Percentiles rank a stretch among this genome's conserved stretches.
phyloP scores from a whole-genome alignment of 2,888 invertebrate species.

The Noctua fimbriata region DNA sequence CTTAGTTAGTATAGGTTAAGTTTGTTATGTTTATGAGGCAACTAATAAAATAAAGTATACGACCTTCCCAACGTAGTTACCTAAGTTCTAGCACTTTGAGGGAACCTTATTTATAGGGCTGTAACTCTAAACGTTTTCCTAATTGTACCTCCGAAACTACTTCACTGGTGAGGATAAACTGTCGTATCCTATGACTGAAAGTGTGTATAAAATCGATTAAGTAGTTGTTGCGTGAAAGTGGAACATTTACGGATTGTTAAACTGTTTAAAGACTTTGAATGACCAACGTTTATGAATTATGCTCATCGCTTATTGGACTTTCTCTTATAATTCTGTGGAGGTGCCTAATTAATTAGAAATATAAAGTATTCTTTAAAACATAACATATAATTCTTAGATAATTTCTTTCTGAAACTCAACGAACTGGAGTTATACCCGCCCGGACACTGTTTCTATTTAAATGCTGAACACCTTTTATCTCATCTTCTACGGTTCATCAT shows the following conservation, averaged over 20 bases:
- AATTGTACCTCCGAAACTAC: constrained; percentile 16
- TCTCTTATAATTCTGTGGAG: neutral
- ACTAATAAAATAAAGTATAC: constrained; percentile 51
- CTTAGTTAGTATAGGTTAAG: constrained; percentile 10
- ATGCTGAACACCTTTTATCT: no score
- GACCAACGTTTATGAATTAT: neutral
- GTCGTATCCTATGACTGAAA: constrained; percentile 5
- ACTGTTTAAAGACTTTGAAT: constrained; percentile 7
- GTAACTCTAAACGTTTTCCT: constrained; percentile 37
- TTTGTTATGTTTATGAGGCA: constrained; percentile 38
- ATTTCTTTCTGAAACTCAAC: no score
- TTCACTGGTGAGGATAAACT: constrained; percentile 10
- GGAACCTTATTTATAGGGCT: constrained; percentile 31
- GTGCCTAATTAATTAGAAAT: neutral
- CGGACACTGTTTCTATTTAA: no score
- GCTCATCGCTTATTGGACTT: neutral
- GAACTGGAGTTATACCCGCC: no score
- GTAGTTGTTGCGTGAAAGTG: constrained; percentile 6
- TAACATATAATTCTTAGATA: no score
- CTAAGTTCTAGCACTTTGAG: constrained; percentile 17
- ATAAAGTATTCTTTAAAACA: neutral
- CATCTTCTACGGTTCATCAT: no score
- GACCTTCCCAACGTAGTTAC: constrained; percentile 26
- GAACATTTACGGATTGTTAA: neutral
- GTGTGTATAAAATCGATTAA: constrained; percentile 20